phyloP scores from a whole-genome alignment of 1,140 invertebrate species.

The Holcopasites calliopsidis region DNA sequence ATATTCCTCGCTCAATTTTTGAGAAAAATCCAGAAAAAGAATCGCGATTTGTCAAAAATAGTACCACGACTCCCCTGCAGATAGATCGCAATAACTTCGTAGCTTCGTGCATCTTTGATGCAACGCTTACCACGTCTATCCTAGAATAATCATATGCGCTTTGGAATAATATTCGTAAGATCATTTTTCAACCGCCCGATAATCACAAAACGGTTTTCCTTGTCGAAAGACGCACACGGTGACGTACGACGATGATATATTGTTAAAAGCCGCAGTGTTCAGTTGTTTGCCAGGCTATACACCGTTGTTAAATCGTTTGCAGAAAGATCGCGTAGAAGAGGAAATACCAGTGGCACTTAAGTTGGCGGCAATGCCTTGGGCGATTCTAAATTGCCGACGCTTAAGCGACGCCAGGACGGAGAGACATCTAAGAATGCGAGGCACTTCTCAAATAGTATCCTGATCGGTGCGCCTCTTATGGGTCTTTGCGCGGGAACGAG shows the following conservation, averaged over 20 bases:
- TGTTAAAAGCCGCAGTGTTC: not conserved
- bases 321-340: conserved; percentile 34
- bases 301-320: conserved; percentile 18
- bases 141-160: too few species aligned
- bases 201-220: too few species aligned
- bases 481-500: conserved; percentile 21
- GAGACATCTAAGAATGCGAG: conserved; percentile 17
- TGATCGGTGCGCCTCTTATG: conserved; percentile 21
- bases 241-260: not conserved
- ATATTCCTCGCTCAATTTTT: too few species aligned
- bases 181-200: too few species aligned
- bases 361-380: conserved; percentile 7
- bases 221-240: too few species aligned
- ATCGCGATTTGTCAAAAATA: too few species aligned
- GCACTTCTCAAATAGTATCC: conserved; percentile 36
- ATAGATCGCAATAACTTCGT: too few species aligned
- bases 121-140: too few species aligned
- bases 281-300: not conserved
- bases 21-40: too few species aligned
- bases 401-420: conserved; percentile 3
- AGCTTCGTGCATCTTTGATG: too few species aligned
- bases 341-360: conserved; percentile 3
- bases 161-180: too few species aligned
- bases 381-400: conserved; percentile 21
- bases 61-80: too few species aligned